Base-by-base conservation (phyloP, 2,888 invertebrate species). In the Caenorhabditis angaria region DNA sequence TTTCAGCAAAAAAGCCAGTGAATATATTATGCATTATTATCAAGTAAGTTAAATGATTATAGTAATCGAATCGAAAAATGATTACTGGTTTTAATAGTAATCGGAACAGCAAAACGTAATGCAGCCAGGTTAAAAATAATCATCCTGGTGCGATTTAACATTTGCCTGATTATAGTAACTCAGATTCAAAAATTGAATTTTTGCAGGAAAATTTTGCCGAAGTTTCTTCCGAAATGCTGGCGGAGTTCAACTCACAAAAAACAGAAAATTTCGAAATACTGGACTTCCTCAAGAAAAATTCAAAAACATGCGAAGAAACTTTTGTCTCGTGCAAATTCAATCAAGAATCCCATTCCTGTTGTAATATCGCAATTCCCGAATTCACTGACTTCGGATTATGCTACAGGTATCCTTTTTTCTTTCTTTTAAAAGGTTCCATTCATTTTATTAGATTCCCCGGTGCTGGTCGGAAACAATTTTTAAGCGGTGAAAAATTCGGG, bases 381-480 rank as follows among this genome's bases (percentile, higher is more conserved):
- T 35, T 78, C 41, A 82, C 83, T 0, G 83, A 83, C 24, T 53
- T 62, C 22, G 83, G 83, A 10, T 47, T 70, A 10, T 79, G 79
- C 35, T 67, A 62, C 18, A 59, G 77, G 79, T 75, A n/a, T 29
- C 32, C 47, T 55, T 8, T 1, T 1, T 22, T 5, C n/a, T 41
- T 25, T 24, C 53, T 48, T n/a, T 41, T 60, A 41, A 51, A 57
- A 62, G 6, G 24, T 8, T 28, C 14, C 8, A n/a, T 32, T 27
- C 32, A 53, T 6, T 66, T 61, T 62, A 69, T 65, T 29, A 76
- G 76, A 60, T 61, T 82, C 10, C 54, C 80, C 14, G 76, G 73
- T 51, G 25, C 35, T 6, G 58, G 61, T n/a, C 51, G 32, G 0
- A 59, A 67, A 28, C 82, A 82, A 32, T 77, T 65, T 69, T 81